phyloP scores from a whole-genome alignment of 2,113 vertebrate genomes.

The Thamnaconus septentrionalis region DNA sequence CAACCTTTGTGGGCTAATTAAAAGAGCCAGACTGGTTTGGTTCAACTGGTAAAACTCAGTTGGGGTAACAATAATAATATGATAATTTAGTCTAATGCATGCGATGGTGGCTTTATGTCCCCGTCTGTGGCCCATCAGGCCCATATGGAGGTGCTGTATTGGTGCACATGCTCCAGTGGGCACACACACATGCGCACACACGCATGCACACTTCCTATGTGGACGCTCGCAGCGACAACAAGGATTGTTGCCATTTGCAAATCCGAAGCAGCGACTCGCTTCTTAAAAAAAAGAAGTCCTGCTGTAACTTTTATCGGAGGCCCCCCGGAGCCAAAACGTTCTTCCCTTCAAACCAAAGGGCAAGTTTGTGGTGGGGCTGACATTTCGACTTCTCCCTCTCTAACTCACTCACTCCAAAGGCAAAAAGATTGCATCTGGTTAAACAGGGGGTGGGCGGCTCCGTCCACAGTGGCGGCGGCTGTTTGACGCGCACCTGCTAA shows the following conservation, averaged over 20 bases:
- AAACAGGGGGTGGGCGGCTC: conserved; percentile 32
- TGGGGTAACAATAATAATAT: not conserved
- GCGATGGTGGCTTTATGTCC: conserved; percentile 24
- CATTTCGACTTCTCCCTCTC: conserved; percentile 59
- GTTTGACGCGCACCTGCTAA: not conserved
- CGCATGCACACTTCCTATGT: too few species aligned
- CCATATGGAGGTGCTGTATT: conserved; percentile 44
- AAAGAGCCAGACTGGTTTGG: too few species aligned
- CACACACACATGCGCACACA: too few species aligned
- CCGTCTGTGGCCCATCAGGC: conserved; percentile 52
- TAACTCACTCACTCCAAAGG: conserved; percentile 55
- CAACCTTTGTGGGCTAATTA: too few species aligned
- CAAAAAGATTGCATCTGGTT: conserved; percentile 58
- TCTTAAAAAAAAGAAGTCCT: conserved; percentile 34
- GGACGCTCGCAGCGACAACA: conserved; percentile 16
- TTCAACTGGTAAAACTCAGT: not conserved
- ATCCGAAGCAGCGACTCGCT: conserved; percentile 39
- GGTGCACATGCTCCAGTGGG: not conserved
- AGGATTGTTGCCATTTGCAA: conserved; percentile 38
- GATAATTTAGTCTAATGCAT: conserved; percentile 3
- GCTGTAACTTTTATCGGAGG: conserved; percentile 52
- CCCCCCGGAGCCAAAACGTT: conserved; percentile 46
- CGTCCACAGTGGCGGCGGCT: conserved; percentile 16
- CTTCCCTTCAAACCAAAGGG: conserved; percentile 55
- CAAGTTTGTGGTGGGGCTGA: conserved; percentile 59